Conservation (phyloP, 2,797 vertebrate species). For the Onychomys arenicola region DNA sequence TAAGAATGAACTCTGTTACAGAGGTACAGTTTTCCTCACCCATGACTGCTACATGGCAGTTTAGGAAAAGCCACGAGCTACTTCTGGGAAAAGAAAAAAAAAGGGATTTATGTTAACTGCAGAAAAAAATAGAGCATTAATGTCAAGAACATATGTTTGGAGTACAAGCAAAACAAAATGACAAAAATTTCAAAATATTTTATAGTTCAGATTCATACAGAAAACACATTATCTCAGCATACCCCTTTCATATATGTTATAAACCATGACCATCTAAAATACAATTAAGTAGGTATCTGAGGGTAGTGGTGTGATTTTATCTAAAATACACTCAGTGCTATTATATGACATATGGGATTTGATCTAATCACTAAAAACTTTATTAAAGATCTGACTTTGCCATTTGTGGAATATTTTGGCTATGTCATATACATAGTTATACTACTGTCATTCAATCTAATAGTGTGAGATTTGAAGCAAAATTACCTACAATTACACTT, state of each 20-base stretch:
- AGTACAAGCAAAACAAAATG: neutral
- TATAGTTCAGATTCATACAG: neutral
- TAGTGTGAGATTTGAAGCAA: neutral
- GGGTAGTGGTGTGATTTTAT: neutral
- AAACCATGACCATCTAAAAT: neutral
- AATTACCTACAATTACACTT: neutral
- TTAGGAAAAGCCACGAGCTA: neutral
- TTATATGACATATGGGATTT: neutral
- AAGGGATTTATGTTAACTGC: neutral
- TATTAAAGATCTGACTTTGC: neutral
- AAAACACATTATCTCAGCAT: rapidly evolving
- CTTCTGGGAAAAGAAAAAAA: neutral
- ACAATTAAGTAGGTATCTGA: neutral
- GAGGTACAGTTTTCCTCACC: neutral
- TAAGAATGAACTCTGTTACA: slow-evolving; percentile 29
- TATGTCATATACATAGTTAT: neutral
- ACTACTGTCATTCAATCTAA: neutral
- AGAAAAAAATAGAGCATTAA: neutral
- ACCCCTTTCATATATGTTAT: neutral
- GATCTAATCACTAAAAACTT: neutral
- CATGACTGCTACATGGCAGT: neutral
- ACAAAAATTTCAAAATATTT: neutral
- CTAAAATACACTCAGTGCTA: neutral
- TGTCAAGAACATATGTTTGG: neutral
- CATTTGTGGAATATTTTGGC: neutral